phyloP scores from a whole-genome alignment of 2,888 invertebrate genomes.

The Rhopalosiphum nymphaeae region DNA sequence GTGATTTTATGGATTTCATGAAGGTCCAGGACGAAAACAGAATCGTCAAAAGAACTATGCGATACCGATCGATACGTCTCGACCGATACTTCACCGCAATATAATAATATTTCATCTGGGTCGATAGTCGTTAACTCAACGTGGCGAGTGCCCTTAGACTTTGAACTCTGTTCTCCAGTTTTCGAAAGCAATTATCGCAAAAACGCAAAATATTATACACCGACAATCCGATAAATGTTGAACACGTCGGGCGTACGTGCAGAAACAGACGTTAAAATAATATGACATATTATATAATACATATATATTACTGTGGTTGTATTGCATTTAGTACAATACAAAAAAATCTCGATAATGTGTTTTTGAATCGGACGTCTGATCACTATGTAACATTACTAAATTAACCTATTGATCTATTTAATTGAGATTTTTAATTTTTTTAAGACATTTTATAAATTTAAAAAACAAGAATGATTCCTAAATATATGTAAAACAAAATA shows the following conservation, averaged over 20 bases:
- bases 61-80: neutral
- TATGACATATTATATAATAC: neutral
- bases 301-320: neutral
- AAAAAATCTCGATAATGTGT: neutral
- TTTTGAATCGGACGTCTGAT: neutral
- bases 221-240: neutral
- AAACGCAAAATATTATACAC: neutral
- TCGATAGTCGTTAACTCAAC: neutral
- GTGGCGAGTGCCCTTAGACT: neutral
- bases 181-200: conserved; percentile 7
- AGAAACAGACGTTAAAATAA: neutral
- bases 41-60: neutral
- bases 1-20: neutral
- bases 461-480: neutral
- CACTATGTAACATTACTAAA: neutral
- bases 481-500: neutral
- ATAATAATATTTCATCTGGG: neutral
- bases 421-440: neutral
- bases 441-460: neutral
- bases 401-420: neutral
- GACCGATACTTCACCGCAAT: neutral
- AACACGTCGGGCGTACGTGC: neutral
- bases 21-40: neutral
- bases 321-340: neutral
- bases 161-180: neutral